Evolutionary conservation across 2,113 vertebrate genomes (phyloP).

Genomic region (Mustelus asterias): DNA sequence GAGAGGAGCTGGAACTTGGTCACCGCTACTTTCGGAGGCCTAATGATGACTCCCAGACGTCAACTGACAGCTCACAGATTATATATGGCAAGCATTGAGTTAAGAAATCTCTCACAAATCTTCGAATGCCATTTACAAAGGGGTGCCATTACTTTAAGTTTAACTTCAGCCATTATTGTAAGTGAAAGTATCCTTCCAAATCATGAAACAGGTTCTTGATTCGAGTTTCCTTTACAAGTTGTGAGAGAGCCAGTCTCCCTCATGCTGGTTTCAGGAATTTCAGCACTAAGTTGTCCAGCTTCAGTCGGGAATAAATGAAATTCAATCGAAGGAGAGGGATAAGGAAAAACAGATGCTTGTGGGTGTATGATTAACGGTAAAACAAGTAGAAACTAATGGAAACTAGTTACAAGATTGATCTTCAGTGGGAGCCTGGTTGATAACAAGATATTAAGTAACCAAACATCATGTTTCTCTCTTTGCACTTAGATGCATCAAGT

Average conservation of each 20-base stretch:
- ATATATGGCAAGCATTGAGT: not conserved
- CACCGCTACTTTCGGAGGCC: not conserved
- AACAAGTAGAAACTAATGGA: conserved; percentile 34
- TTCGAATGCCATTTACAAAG: not conserved
- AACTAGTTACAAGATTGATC: conserved; percentile 32
- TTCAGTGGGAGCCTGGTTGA: conserved; percentile 32
- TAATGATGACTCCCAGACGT: not conserved
- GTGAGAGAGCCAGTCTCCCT: not conserved
- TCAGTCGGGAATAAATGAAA: conserved; percentile 30
- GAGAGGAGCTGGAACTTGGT: not conserved
- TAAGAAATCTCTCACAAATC: not conserved
- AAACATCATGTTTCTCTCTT: conserved; percentile 36
- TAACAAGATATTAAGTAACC: conserved; percentile 36
- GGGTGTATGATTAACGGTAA: conserved; percentile 37
- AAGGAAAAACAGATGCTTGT: conserved; percentile 40
- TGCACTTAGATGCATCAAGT: conserved; percentile 28
- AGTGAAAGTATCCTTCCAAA: conserved; percentile 23
- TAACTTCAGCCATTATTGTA: conserved; percentile 8
- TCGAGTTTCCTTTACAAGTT: not conserved
- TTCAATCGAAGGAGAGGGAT: conserved; percentile 10
- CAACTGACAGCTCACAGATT: not conserved
- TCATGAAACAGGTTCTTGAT: not conserved
- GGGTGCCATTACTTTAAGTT: not conserved
- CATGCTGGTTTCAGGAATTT: not conserved
- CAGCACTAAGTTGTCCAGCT: conserved; percentile 2